Conservation (phyloP, 2,888 invertebrate genomes). For the Hirtodrosophila confusa region DNA sequence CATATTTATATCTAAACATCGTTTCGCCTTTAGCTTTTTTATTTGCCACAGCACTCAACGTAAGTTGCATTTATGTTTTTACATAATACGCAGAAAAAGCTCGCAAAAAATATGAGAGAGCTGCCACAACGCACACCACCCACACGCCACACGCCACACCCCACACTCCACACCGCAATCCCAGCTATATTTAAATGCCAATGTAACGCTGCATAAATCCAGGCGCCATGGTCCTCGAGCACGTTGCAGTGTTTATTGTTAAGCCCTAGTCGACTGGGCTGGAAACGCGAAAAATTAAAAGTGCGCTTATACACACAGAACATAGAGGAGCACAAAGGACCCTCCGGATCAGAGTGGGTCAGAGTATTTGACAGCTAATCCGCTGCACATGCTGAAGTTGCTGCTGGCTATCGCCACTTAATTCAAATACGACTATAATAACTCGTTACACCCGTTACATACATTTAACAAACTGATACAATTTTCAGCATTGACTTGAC, state of each 20-base stretch:
- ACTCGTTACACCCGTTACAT: not conserved
- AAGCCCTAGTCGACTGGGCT: slow-evolving; percentile 41
- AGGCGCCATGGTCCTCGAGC: slow-evolving; percentile 54
- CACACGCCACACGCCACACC: not conserved
- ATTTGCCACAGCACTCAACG: slow-evolving; percentile 50
- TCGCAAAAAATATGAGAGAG: slow-evolving; percentile 16
- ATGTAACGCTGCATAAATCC: slow-evolving; percentile 71
- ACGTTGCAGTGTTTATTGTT: slow-evolving; percentile 70
- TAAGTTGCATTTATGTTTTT: slow-evolving; percentile 70
- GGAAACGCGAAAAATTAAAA: slow-evolving; percentile 49
- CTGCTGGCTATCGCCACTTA: slow-evolving; percentile 3
- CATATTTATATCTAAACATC: slow-evolving; percentile 48
- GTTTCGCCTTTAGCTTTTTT: slow-evolving; percentile 28
- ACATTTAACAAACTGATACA: too few species aligned
- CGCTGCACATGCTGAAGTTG: slow-evolving; percentile 23
- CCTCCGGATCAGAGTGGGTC: not conserved
- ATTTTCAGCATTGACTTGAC: too few species aligned
- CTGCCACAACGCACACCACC: not conserved
- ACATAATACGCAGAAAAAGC: slow-evolving; percentile 47
- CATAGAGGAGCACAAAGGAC: not conserved
- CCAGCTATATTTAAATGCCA: slow-evolving; percentile 66
- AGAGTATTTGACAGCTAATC: slow-evolving; percentile 33
- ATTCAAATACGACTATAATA: not conserved
- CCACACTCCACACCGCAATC: slow-evolving; percentile 34
- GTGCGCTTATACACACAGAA: slow-evolving; percentile 3